Evolutionary conservation across 2,113 vertebrate species (phyloP).

Genomic region (Phocoena sinus): DNA sequence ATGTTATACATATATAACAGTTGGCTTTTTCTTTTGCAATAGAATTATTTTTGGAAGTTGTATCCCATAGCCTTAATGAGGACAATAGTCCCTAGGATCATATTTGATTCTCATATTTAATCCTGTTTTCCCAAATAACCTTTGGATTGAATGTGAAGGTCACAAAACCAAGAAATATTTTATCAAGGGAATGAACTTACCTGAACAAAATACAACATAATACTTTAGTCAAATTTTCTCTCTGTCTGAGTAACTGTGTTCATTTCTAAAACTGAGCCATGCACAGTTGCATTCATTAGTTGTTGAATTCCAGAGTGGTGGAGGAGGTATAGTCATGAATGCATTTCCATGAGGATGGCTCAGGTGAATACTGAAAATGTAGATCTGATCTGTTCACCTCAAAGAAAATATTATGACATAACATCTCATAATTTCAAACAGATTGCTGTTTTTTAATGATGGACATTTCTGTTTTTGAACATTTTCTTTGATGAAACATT

Average conservation of each 20-base stretch:
- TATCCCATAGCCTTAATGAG: not conserved
- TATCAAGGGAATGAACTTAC: not conserved
- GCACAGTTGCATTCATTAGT: not conserved
- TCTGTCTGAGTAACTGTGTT: not conserved
- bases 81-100: not conserved
- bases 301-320: not conserved
- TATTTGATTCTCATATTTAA: not conserved
- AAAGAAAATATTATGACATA: constrained; percentile 35
- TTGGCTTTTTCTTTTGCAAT: not conserved
- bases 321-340: not conserved
- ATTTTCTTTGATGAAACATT: no score
- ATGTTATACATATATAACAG: not conserved
- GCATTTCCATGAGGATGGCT: not conserved
- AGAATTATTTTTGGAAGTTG: not conserved
- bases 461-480: constrained; percentile 35
- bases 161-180: not conserved
- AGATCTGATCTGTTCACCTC: not conserved
- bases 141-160: not conserved
- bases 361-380: not conserved
- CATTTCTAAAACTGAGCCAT: not conserved
- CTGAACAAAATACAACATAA: not conserved
- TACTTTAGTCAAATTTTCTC: not conserved
- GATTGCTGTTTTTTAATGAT: constrained; percentile 57
- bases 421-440: constrained; percentile 48
- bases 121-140: not conserved